Percentiles rank a stretch among this genome's conserved stretches.
Conservation (phyloP, 2,113 vertebrate genomes). For the Xerus inauris region DNA sequence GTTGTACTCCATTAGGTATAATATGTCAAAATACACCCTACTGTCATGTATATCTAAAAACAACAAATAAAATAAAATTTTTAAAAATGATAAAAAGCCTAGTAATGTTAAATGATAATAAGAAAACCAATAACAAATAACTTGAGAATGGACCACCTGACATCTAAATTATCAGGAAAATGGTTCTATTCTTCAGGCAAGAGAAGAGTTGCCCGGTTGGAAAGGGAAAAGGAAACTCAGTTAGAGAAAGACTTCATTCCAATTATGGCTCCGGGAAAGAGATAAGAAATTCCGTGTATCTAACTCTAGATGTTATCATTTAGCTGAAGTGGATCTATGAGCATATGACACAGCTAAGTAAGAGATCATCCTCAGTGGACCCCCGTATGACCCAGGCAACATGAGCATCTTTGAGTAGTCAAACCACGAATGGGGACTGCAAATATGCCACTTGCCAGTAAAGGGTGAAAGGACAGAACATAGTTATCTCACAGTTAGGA, state of each 20-base stretch:
- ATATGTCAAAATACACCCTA: no score
- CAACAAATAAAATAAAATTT: no score
- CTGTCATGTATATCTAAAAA: no score
- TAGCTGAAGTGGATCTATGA: no score
- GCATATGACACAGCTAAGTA: background rate
- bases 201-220: background rate
- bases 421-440: background rate
- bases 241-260: background rate
- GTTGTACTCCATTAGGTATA: no score
- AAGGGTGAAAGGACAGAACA: background rate
- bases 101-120: background rate
- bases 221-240: background rate
- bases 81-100: background rate
- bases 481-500: background rate
- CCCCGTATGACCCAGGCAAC: no score
- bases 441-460: background rate
- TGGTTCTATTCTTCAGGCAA: background rate
- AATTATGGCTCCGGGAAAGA: background rate
- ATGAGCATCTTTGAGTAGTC: rapidly evolving
- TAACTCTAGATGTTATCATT: background rate
- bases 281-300: background rate
- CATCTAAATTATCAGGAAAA: background rate
- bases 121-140: background rate
- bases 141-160: background rate
- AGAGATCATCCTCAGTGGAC: background rate